Evolutionary conservation across 92 coral and sea anemone genomes (phyloP), one percentile per base, ranked within the genome.

Genomic region (Parazoanthus darwini): DNA sequence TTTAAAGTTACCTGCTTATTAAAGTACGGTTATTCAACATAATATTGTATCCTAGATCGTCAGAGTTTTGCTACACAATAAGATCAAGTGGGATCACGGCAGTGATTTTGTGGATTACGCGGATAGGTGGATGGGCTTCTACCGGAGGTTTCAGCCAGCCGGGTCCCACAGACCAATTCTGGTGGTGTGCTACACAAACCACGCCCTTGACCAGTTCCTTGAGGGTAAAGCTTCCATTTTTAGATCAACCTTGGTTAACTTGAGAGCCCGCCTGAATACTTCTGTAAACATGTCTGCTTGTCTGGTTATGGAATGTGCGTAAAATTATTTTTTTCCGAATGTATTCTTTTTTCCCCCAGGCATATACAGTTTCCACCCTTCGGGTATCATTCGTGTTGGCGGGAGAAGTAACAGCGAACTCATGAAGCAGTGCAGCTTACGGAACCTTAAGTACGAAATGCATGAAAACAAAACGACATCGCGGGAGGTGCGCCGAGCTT

Each of bases 121-220:
- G 10, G 43, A 3, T 92, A 25, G 15, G 88, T 56, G 11, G 88
- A 90, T 10, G 88, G 81, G n/a, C n/a, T n/a, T n/a, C 0, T 77
- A 29, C 33, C 82, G 82, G 23, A 20, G 51, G 48, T n/a, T 81
- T 15, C 58, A 33, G 75, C 86, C 36, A 59, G 75, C 54, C 8
- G 74, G 86, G 18, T 85, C 85, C 33, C 88, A 86, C 43, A 92
- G 94, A 66, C 99, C 99, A 14, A 93, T 96, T 56, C 94, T 95
- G 14, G 96, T 96, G 42, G 96, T 96, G 20, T 96, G 99, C 87
- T 96, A 92, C 91, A 96, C 99, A 13, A 96, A 96, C 88, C 99
- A 96, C 91, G 99, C 99, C 54, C 88, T 96, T 0, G 98, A 96
- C 84, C 99, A 96, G 91, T 96, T 96, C 84, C 91, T 96, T 8